These are phyloP conservation scores for Centropus unirufus DNA, from an alignment of 2,113 vertebrate species.

Conservation along the genomic window DNA sequence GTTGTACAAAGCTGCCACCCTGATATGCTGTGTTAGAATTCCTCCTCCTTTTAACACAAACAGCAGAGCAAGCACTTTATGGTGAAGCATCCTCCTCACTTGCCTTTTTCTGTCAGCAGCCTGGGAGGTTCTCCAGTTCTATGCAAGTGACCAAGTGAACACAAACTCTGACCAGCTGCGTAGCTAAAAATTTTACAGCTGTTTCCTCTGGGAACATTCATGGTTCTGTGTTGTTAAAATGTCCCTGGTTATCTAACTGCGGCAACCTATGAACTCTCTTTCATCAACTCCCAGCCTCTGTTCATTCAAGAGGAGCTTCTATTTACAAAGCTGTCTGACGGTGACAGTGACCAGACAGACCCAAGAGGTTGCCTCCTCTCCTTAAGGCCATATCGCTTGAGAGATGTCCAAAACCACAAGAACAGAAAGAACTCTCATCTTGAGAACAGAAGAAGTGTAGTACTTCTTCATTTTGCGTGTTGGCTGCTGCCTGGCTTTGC, in stretches of 20 bases:
- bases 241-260: slow-evolving; percentile 61
- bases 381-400: not conserved
- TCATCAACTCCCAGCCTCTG: slow-evolving; percentile 42
- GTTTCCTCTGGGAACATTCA: slow-evolving; percentile 17
- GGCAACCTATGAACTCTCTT: slow-evolving; percentile 50
- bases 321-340: slow-evolving; percentile 74
- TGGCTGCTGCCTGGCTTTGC: not conserved
- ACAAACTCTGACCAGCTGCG: not conserved
- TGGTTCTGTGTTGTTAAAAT: slow-evolving; percentile 35
- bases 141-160: not conserved
- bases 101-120: not conserved
- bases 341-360: slow-evolving; percentile 60
- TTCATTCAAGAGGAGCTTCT: slow-evolving; percentile 44
- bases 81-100: not conserved
- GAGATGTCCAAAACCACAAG: not conserved
- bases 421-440: not conserved
- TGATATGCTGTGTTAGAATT: not conserved
- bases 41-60: not conserved
- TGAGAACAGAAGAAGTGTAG: not conserved
- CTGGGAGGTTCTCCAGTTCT: not conserved
- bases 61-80: not conserved
- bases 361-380: not conserved
- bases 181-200: slow-evolving; percentile 29
- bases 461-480: not conserved
- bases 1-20: not conserved